Evolutionary conservation across 2,888 invertebrate species (phyloP), one percentile per base, ranked within the genome.

Genomic region (Adelphocoris suturalis): DNA sequence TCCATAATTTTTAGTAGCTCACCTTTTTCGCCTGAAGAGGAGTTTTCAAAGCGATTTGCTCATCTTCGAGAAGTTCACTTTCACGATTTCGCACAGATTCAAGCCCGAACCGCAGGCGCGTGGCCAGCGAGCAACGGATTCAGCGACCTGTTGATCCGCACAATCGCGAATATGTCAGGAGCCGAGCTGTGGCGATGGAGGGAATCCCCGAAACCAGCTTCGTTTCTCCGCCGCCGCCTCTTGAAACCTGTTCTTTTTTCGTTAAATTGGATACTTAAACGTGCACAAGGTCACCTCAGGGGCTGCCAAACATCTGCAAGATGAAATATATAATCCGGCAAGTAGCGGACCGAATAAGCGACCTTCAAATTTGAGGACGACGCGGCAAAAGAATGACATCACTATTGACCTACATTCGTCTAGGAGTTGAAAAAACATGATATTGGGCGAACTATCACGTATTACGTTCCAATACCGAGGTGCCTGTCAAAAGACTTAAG

Each of bases 191-290:
- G 61, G 11, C 68, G 23, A 12, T 68, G 23, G 68, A 23, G 68
- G 27, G 68, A 68, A 68, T 68, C 68, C 68, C 68, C 68, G 19
- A 68, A 68, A 68, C 68, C 27, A 68, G 68, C 68, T 68, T 23
- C 68, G 4, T 23, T 7, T 61, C 19, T 19, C 61, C 19, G 7
- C 57, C 57, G 16, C 16, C 61, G 11, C 23, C 14, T 57, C 68
- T 11, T 19, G 5, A 68, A 68, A 68, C 68, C 68, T 68, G 68
- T 68, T 68, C 27, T 27, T 68, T 68, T 68, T 68, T 19, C 68
- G 23, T 23, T 13, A 23, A 68, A 68, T 68, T 13, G 27, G 68
- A 68, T 68, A 27, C 23, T 68, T 68, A 9, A 68, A 23, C 0
- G 23, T 19, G 23, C 12, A 12, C 68, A 68, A 23, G 68, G 68